phyloP scores from a whole-genome alignment of 2,888 invertebrate species.

The Drosophila formosana region DNA sequence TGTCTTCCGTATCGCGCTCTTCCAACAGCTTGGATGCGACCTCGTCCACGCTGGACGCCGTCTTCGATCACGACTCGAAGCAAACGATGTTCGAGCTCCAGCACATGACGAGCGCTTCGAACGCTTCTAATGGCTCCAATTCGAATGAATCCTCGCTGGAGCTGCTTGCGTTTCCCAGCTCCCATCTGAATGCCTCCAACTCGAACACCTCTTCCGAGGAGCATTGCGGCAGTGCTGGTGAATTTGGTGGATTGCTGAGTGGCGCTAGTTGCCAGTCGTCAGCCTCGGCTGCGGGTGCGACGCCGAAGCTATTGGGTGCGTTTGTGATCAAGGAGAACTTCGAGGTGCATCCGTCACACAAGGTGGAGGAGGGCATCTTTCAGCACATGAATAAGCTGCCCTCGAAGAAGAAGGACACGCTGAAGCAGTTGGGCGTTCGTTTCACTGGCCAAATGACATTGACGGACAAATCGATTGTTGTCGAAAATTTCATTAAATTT shows the following conservation, averaged over 20 bases:
- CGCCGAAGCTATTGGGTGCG: conserved; percentile 82
- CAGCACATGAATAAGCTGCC: conserved; percentile 85
- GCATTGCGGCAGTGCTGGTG: conserved; percentile 76
- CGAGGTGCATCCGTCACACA: conserved; percentile 84
- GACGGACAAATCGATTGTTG: conserved; percentile 85
- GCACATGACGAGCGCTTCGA: conserved; percentile 74
- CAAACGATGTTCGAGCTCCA: conserved; percentile 84
- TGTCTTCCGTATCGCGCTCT: conserved; percentile 78
- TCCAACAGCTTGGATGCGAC: conserved; percentile 79
- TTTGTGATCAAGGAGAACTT: conserved; percentile 85
- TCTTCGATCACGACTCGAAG: conserved; percentile 85
- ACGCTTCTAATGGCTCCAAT: conserved; percentile 77
- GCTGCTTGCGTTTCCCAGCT: conserved; percentile 82
- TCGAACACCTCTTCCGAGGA: conserved; percentile 85
- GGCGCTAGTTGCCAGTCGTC: conserved; percentile 58
- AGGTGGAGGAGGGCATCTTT: conserved; percentile 85
- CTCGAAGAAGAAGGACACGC: conserved; percentile 84
- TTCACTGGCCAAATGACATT: conserved; percentile 85
- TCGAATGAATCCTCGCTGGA: conserved; percentile 84
- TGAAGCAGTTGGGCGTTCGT: conserved; percentile 84
- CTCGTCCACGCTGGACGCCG: conserved; percentile 77
- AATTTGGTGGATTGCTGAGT: conserved; percentile 72
- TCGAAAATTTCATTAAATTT: conserved; percentile 85
- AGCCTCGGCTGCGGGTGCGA: conserved; percentile 62
- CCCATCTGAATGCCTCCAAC: conserved; percentile 84